phyloP scores from a whole-genome alignment of 1,140 invertebrate genomes.

The Cepaea nemoralis region DNA sequence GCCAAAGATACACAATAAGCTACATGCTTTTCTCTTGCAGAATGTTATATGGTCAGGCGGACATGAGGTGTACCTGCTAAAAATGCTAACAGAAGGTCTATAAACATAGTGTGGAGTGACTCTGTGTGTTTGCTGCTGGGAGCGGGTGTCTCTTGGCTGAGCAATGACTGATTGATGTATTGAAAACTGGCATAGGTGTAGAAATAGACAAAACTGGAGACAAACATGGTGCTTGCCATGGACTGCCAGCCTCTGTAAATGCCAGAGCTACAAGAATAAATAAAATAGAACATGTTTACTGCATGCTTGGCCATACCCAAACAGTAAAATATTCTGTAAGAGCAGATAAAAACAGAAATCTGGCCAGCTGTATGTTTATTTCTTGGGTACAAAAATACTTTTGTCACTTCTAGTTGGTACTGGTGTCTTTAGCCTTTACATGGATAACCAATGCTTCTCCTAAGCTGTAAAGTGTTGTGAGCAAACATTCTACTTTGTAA shows the following conservation, averaged over 20 bases:
- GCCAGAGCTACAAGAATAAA: conserved; percentile 71
- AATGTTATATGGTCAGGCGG: too few relatives aligned
- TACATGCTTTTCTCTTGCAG: too few relatives aligned
- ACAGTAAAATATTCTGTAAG: conserved; percentile 78
- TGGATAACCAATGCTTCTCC: too few relatives aligned
- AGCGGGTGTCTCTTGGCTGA: conserved; percentile 73
- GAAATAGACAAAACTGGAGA: conserved; percentile 94
- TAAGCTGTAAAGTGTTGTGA: too few relatives aligned
- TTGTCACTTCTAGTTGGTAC: too few relatives aligned
- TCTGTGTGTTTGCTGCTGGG: conserved; percentile 62
- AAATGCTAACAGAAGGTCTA: conserved; percentile 82
- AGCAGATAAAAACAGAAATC: conserved; percentile 80
- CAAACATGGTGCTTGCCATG: conserved; percentile 85
- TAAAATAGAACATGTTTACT: background rate
- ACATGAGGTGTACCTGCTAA: conserved; percentile 82
- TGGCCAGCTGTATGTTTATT: too few relatives aligned
- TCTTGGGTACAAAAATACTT: too few relatives aligned
- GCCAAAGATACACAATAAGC: too few relatives aligned
- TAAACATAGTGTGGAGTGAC: background rate
- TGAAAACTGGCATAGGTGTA: conserved; percentile 90
- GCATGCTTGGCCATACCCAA: background rate
- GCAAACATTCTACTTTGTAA: too few relatives aligned
- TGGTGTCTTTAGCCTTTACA: too few relatives aligned
- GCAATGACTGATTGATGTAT: conserved; percentile 54
- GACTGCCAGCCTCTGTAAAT: conserved; percentile 87